phyloP scores from a whole-genome alignment of 2,797 vertebrate species.

The Rallus crepitans region DNA sequence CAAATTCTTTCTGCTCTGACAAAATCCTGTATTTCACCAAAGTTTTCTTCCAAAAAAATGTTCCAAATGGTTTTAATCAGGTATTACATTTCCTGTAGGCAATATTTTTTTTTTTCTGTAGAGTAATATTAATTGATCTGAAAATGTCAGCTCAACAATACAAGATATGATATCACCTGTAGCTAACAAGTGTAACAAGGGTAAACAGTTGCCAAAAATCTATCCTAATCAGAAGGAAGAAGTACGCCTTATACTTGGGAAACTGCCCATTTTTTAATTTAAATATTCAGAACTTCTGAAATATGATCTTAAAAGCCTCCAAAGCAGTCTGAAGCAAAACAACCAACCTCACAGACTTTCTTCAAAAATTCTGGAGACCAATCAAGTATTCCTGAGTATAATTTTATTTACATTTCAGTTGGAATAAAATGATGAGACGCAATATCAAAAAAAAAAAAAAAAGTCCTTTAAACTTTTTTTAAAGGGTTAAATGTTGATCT shows the following conservation, averaged over 20 bases:
- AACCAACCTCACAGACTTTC: neutral
- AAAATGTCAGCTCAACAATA: slow-evolving; percentile 14
- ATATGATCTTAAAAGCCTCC: neutral
- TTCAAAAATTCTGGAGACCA: neutral
- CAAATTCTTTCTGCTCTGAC: neutral
- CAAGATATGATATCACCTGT: neutral
- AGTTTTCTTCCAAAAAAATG: neutral
- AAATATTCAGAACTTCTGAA: slow-evolving; percentile 19
- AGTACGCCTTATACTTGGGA: slow-evolving; percentile 2
- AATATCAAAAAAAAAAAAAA: neutral
- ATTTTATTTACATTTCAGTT: slow-evolving; percentile 7
- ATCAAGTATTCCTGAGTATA: neutral
- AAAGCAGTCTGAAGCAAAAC: neutral
- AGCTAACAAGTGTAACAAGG: neutral
- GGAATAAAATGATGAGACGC: neutral
- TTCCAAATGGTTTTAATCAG: neutral
- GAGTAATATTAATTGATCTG: neutral
- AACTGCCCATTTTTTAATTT: neutral
- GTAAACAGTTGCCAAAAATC: neutral
- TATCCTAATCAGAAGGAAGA: neutral
- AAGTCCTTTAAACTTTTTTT: neutral
- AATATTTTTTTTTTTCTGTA: neutral
- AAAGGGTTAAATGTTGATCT: neutral
- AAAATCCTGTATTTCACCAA: neutral
- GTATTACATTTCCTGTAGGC: neutral